Conservation (phyloP, 1,140 invertebrate species). For the Heliconius melpomene region DNA sequence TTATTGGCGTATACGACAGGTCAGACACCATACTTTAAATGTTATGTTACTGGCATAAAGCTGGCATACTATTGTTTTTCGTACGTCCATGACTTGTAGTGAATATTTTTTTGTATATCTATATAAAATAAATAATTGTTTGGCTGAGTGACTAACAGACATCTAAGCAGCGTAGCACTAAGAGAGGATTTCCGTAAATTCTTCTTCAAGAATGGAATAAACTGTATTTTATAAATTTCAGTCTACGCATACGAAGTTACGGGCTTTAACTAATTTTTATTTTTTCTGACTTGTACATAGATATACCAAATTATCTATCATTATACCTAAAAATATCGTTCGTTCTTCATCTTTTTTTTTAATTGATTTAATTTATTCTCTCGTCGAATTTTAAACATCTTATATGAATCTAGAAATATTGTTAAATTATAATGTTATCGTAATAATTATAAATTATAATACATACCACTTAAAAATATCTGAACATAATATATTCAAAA, state of each 20-base stretch:
- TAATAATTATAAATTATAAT: not conserved
- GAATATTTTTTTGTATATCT: not conserved
- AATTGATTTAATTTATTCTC: too few species aligned
- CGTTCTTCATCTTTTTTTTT: too few species aligned
- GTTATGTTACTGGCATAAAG: not conserved
- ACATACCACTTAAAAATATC: not conserved
- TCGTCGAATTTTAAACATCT: not conserved
- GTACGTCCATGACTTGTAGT: not conserved
- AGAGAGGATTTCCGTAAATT: too few species aligned
- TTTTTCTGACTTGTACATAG: too few species aligned
- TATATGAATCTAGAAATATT: not conserved
- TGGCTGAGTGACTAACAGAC: too few species aligned
- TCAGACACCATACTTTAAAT: not conserved
- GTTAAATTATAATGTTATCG: not conserved
- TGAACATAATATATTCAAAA: not conserved
- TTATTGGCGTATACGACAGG: not conserved
- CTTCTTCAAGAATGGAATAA: too few species aligned
- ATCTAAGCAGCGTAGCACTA: too few species aligned
- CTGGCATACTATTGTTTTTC: not conserved
- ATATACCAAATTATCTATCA: too few species aligned
- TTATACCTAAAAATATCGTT: too few species aligned
- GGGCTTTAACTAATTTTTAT: too few species aligned
- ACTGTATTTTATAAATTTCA: too few species aligned
- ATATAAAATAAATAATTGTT: not conserved
- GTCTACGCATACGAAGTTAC: too few species aligned